Evolutionary conservation across 1,140 invertebrate species (phyloP), one percentile per base, ranked within the genome.

Genomic region (Agrypnia vestita): DNA sequence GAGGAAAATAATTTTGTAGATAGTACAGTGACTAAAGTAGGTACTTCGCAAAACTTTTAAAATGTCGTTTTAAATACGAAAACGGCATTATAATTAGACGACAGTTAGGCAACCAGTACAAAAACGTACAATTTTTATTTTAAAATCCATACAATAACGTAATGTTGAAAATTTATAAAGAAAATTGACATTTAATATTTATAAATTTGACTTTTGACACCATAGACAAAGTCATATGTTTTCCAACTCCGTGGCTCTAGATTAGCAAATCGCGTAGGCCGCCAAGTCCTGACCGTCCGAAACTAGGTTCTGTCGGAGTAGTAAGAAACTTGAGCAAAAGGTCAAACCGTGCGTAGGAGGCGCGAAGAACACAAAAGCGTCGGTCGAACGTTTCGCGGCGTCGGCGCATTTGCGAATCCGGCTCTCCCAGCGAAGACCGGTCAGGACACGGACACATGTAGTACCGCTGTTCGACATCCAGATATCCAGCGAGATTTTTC

Each of bases 151-250:
- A 59, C 0, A 56, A 56, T 17, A 59, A 19, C 15, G 25, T 35
- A 6, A 3, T 6, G 25, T 3, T 35, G 25, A 35, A 1, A 35
- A 35, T 35, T 35, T 35, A 3, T 3, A 1, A 3, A 35, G 25
- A 35, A 35, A 35, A 35, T 35, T 35, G 1, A 35, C 6, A 35
- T 35, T 35, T 35, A 35, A 19, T 59, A 19, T 59, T 59, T 59
- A 17, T 21, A 35, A 35, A 19, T 69, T 69, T 49, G 64, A 69
- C 44, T 69, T 69, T 7, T 49, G 7, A 69, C 53, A 7, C 69
- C 69, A 73, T 51, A 73, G 21, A 73, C 69, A 73, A 73, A 73
- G 53, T 73, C 69, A 73, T 73, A 73, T 73, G 69, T 73, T 69
- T 69, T 69, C 53, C 9, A 10, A 53, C 47, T 73, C 69, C 69